Conservation (phyloP, 1,140 invertebrate species). For the Thaumatotibia leucotreta region DNA sequence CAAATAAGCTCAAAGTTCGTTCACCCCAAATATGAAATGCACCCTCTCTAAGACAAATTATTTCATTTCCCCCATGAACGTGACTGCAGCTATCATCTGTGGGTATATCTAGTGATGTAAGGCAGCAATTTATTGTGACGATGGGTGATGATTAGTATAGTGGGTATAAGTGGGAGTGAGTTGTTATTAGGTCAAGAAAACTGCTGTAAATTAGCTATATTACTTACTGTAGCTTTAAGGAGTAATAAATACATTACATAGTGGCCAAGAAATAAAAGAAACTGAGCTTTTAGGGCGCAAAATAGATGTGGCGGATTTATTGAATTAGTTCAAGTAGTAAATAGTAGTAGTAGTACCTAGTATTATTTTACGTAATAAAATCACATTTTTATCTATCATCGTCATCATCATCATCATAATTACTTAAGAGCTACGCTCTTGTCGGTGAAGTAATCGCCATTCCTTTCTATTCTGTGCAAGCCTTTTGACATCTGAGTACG, state of each 20-base stretch:
- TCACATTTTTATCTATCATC: no score
- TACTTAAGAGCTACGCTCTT: no score
- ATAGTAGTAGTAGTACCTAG: no score
- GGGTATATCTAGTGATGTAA: conserved; percentile 38
- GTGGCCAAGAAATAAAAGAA: no score
- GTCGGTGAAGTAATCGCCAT: no score
- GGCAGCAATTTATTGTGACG: conserved; percentile 47
- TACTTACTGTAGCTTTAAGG: neutral
- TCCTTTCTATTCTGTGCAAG: no score
- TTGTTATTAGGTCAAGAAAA: conserved; percentile 5
- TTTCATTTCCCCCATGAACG: conserved; percentile 71
- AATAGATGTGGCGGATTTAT: no score
- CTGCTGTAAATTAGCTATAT: neutral
- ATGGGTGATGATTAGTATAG: conserved; percentile 33
- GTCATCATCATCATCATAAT: no score
- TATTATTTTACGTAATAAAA: no score
- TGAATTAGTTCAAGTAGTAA: no score
- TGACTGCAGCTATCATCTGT: conserved; percentile 60
- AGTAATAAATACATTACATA: neutral
- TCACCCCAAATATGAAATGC: conserved; percentile 70
- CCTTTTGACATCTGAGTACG: no score
- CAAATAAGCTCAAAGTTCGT: conserved; percentile 33
- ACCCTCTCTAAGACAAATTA: conserved; percentile 72
- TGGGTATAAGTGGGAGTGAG: conserved; percentile 25
- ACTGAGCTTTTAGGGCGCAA: no score